Evolutionary conservation across 1,140 invertebrate genomes (phyloP), one percentile per base, ranked within the genome.

Genomic region (Drosophila lini): DNA sequence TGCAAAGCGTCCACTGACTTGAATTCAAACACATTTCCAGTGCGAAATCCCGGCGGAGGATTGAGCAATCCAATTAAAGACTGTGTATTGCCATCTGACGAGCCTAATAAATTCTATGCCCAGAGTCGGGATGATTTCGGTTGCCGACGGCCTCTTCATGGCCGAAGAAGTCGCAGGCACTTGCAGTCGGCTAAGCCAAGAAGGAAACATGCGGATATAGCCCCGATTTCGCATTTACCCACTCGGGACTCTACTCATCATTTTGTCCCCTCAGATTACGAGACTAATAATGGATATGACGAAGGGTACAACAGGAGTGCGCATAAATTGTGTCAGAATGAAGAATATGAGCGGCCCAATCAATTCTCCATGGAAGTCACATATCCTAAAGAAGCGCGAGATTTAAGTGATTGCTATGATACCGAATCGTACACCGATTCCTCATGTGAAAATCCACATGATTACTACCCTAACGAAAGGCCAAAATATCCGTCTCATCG

Each of bases 11-110:
- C 3, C 11, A 32, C 16, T 47, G 19, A 41, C 22, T 13, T 9
- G 22, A 19, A 58, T 19, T 10, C n/a, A n/a, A 11, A 45, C 19
- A 5, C 28, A 36, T 38, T 56, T 47, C 8, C 31, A 81, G 78
- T 9, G 32, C 81, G 81, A 1, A 63, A 67, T 52, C 60, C 42
- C 41, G 81, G 78, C 45, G 81, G 81, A 16, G 82, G 78, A 19
- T 44, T 64, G 9, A 36, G 47, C 5, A 62, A 32, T 25, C 42
- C 28, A 59, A 31, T 31, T 9, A 44, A 15, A 2, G 28, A 45
- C 9, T 71, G 58, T 58, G 34, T 34, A 0, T 40, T 61, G 42
- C 62, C 74, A 25, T 44, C 62, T 53, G 41, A 16, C 5, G 44
- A 53, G 28, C 78, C 69, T 42, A 78, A 85, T 40, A 67, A 47